Base-by-base conservation (phyloP, 2,113 vertebrate species). In the Gavia stellata region DNA sequence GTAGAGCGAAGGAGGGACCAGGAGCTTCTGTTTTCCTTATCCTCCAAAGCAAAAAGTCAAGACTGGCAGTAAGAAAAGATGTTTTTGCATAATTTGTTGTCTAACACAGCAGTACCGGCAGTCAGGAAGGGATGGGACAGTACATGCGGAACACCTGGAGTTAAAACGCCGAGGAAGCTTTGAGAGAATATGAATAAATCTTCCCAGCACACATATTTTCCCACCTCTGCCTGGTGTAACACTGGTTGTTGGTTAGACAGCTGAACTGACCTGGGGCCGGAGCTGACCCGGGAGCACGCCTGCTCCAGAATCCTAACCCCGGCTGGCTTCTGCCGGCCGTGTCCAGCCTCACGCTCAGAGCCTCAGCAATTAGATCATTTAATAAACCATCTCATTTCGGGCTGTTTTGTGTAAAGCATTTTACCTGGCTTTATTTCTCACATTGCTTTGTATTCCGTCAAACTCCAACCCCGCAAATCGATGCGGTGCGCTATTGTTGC, bases 401-500 rank as follows among this genome's bases (percentile, higher is more conserved):
- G 61, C 38, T 81, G 85, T 52, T 90, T 83, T 83, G 38, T 53
- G 88, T 70, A 66, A 79, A 90, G 90, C 94, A 95, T 96, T 97
- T 93, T 92, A 96, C 94, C 94, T 86, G 89, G 42, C 81, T 90
- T 83, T 74, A 65, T 86, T 94, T 88, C 94, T 96, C 17, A 7
- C 91, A 92, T 94, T 88, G 93, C 87, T 97, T 97, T 97, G 90
- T 97, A 97, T 97, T 88, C 96, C 97, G 97, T 97, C 97, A 98
- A 96, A 95, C 94, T 92, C 96, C 97, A 95, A 96, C 96, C 92
- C 92, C 14, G 33, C 92, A 61, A 62, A 97, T 97, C 95, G 61
- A 97, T 94, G 94, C 28, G 91, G 98, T 97, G 95, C 98, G 66
- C 98, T 97, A 94, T 98, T 98, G 98, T 97, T 97, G 98, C 97